Evolutionary conservation across 2,113 vertebrate genomes (phyloP), one percentile per base, ranked within the genome.

Genomic region (Clarias macrocephalus): DNA sequence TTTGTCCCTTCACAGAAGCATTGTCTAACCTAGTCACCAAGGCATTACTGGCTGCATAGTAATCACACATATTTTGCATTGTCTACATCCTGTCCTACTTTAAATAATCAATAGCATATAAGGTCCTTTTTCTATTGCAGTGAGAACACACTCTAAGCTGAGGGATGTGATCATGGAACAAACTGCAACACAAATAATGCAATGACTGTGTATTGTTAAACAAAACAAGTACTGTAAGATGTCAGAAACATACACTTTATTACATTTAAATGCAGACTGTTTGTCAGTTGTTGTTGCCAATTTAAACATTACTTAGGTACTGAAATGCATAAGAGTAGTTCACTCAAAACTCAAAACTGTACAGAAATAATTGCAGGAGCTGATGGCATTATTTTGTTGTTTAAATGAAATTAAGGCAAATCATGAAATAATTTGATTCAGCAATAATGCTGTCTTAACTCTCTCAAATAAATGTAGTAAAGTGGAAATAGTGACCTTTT

Each of bases 51-150:
- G 23, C 72, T 79, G 81, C 56, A 66, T 25, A 57, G 62, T 87
- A 83, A 57, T 79, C 52, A 21, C 48, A 73, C 23, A 42, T 62
- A 30, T n/a, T 83, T 37, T 83, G 62, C 60, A 33, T 73, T 57
- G 70, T 28, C 28, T 83, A 10, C 70, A 87, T 30, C 56, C 70
- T 65, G 48, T 65, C 80, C 60, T 87, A 54, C 59, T 83, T 76
- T 54, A 65, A 57, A 82, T 65, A 87, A 82, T 82, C 80, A 62
- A 82, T 87, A 82, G 25, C 37, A 60, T 75, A 25, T 82, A 80
- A 33, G 56, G 7, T 23, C 19, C 23, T 80, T 60, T 80, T 33
- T 70, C 1, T 66, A 21, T n/a, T 59, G 75, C 21, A 15, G 60
- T 83, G 15, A 30, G 79, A 9, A 30, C 72, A 42, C 63, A 33